Evolutionary conservation across 2,888 invertebrate species (phyloP), one percentile per base, ranked within the genome.

Genomic region (Colostygia pectinataria): DNA sequence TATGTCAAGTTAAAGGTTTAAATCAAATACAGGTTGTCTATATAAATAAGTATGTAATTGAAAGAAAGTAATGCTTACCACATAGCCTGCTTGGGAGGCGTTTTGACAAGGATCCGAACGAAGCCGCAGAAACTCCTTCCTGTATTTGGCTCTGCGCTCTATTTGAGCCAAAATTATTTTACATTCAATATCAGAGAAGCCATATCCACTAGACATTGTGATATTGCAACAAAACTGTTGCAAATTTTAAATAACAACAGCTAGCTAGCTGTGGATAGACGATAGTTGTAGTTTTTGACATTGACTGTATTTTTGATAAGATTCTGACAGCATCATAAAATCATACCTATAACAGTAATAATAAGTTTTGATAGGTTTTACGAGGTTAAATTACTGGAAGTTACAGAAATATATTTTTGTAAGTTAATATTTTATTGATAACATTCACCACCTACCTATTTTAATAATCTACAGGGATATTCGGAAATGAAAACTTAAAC

Each of bases 101-200:
- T 94, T 93, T 49, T 91, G 83, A 69, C 91, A 91, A 2, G 97
- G 97, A 79, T 96, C 94, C 2, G 92, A 88, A 14, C 88, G 77
- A 54, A 92, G 85, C 73, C 93, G 95, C 41, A 94, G 79, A 77
- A 93, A 97, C 67, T 95, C 92, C 23, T 91, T 82, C 55, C 96
- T 91, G 38, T 92, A 83, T 41, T 80, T 79, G 1, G 84, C 78
- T 34, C 94, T 83, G 50, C 93, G 80, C 61, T 92, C 88, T 24
- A 93, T 91, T 71, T 93, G 92, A 65, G 91, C 91, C 63, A 91
- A 76, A 27, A 93, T 75, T 42, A 92, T 78, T 71, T 90, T 86
- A 53, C 83, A 77, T 56, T 92, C 82, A 43, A 83, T 67, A 1
- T 83, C 72, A 29, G 92, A 81, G 62, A 92, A 64, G 67, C 93